Percentiles rank a stretch among this genome's conserved stretches.
Evolutionary conservation across 2,888 invertebrate genomes (phyloP).

Genomic region (Pandemis cinnamomeana): DNA sequence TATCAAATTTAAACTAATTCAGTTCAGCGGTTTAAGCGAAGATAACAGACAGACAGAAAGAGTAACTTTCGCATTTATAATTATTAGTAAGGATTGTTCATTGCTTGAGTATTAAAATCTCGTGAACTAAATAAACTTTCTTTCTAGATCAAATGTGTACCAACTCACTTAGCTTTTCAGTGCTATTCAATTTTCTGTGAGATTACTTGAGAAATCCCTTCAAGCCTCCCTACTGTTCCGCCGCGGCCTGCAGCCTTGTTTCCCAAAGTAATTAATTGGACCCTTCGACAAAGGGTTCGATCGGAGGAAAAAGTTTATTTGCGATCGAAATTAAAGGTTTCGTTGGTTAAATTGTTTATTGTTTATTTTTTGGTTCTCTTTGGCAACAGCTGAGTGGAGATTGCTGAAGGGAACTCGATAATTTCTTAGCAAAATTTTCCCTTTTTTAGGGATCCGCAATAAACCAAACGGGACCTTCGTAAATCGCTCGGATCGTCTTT

Average conservation of each 20-base stretch:
- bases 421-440: not conserved
- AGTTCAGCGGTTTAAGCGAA: too few relatives aligned
- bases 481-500: too few relatives aligned
- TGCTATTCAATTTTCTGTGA: too few relatives aligned
- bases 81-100: too few relatives aligned
- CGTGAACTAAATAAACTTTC: too few relatives aligned
- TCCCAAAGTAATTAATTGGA: constrained; percentile 35
- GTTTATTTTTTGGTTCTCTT: constrained; percentile 19
- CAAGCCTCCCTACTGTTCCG: constrained; percentile 17
- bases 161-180: too few relatives aligned
- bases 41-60: too few relatives aligned
- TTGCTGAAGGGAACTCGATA: not conserved
- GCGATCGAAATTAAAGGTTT: constrained; percentile 33
- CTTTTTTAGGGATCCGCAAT: not conserved
- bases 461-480: too few relatives aligned
- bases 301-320: constrained; percentile 36
- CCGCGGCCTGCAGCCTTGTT: constrained; percentile 11
- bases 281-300: constrained; percentile 40
- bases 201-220: not conserved
- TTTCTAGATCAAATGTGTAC: too few relatives aligned
- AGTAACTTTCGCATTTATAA: too few relatives aligned
- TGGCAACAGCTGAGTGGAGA: constrained; percentile 8
- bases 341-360: constrained; percentile 32
- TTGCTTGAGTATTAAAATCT: too few relatives aligned
- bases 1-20: too few relatives aligned